These are phyloP conservation scores for Zaprionus africanus DNA, from an alignment of 1,140 invertebrate genomes.

Conservation along the genomic window DNA sequence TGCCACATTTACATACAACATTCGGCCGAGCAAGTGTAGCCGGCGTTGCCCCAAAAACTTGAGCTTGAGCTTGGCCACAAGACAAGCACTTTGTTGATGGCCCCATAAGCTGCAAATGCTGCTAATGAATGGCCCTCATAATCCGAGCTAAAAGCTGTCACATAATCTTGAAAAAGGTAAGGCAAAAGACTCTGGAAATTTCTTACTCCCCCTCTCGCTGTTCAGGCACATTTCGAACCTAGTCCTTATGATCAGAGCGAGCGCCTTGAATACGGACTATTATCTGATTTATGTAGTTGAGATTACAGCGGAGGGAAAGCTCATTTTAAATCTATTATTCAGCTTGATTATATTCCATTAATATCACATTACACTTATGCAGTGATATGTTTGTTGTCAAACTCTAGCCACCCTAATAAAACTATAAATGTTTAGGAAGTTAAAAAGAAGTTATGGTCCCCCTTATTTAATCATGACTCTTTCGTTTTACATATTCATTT, in stretches of 20 bases:
- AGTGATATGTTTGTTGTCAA: rapidly evolving
- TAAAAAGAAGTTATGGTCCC: not conserved
- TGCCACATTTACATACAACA: constrained; percentile 50
- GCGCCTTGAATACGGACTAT: not conserved
- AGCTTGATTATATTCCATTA: not conserved
- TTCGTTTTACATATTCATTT: not conserved
- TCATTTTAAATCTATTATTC: constrained; percentile 1
- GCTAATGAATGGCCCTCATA: constrained; percentile 43
- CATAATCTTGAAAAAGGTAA: constrained; percentile 37
- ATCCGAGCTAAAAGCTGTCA: constrained; percentile 29
- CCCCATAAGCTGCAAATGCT: constrained; percentile 38
- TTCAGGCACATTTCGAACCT: not conserved
- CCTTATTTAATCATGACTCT: not conserved
- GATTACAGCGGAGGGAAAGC: not conserved
- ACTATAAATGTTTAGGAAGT: no score
- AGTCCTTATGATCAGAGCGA: not conserved
- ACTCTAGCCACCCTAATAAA: not conserved
- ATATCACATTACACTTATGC: not conserved
- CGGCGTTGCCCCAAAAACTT: constrained; percentile 17
- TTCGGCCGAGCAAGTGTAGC: constrained; percentile 1
- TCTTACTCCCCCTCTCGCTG: not conserved
- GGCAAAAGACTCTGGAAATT: not conserved
- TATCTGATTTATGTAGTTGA: constrained; percentile 5
- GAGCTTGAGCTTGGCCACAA: constrained; percentile 23
- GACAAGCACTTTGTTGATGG: constrained; percentile 39